A percentile compares a stretch with the other conserved stretches of the same genome.
Conservation (phyloP, 2,797 vertebrate species). For the Jordanella pulchra region DNA sequence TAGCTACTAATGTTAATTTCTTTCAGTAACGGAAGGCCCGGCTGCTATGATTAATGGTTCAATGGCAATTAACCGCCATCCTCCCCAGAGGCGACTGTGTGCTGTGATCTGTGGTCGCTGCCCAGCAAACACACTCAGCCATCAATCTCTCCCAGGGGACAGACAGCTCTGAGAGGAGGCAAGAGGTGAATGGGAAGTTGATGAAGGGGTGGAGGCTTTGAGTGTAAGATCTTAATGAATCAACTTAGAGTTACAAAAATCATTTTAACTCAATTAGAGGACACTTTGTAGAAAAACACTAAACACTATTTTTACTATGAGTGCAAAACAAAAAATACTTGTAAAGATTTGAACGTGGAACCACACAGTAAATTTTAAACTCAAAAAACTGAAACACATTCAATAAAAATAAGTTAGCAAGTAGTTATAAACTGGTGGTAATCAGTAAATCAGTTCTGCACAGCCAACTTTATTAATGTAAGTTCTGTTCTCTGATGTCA, state of each 20-base stretch:
- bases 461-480: not conserved
- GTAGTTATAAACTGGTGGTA: not conserved
- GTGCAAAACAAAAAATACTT: not conserved
- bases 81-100: conserved; percentile 49
- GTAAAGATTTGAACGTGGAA: too few species aligned
- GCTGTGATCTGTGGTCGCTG: conserved; percentile 66
- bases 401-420: not conserved
- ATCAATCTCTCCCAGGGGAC: conserved; percentile 56
- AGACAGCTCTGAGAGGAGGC: conserved; percentile 33
- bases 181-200: conserved; percentile 21
- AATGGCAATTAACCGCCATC: conserved; percentile 74
- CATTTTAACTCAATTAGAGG: conserved; percentile 22
- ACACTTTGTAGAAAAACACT: conserved; percentile 23
- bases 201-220: not conserved
- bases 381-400: conserved; percentile 18
- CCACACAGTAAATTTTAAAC: conserved; percentile 7
- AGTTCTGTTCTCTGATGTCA: not conserved
- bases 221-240: conserved; percentile 53
- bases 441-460: not conserved
- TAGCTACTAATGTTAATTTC: conserved; percentile 67
- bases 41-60: conserved; percentile 71
- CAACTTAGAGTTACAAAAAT: conserved; percentile 31
- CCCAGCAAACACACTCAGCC: conserved; percentile 52
- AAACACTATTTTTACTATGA: not conserved
- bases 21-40: conserved; percentile 66